A percentile compares a stretch with the other conserved stretches of the same genome.
Conservation (phyloP, 2,113 vertebrate species). For the Rhodinocichla rosea region DNA sequence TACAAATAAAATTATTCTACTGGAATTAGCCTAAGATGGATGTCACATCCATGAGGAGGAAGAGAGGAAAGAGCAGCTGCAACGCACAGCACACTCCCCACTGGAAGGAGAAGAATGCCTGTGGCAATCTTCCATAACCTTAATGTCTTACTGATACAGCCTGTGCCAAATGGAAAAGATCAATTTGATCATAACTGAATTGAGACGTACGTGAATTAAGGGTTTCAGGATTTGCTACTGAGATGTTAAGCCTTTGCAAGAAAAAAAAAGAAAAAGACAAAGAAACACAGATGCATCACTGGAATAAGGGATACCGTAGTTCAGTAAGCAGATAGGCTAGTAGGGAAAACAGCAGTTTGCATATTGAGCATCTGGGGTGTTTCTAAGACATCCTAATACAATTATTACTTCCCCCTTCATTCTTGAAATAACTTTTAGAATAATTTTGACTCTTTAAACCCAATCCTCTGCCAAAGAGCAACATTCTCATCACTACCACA, state of each 20-base stretch:
- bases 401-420: too few species aligned
- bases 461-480: background rate
- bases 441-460: background rate
- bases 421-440: background rate
- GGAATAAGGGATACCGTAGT: background rate
- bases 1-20: background rate
- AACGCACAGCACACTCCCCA: fast-evolving
- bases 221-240: background rate
- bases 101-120: background rate
- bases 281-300: background rate
- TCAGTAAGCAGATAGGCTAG: background rate
- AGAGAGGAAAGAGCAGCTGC: background rate
- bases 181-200: background rate
- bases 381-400: background rate
- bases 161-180: background rate
- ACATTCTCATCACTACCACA: background rate
- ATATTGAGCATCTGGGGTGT: fast-evolving
- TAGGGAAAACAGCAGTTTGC: background rate
- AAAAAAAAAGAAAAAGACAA: background rate
- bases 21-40: background rate
- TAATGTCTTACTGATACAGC: background rate
- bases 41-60: background rate
- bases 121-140: background rate
- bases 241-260: background rate
- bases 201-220: background rate